phyloP scores from a whole-genome alignment of 2,113 vertebrate species.

The Rhinichthys klamathensis region DNA sequence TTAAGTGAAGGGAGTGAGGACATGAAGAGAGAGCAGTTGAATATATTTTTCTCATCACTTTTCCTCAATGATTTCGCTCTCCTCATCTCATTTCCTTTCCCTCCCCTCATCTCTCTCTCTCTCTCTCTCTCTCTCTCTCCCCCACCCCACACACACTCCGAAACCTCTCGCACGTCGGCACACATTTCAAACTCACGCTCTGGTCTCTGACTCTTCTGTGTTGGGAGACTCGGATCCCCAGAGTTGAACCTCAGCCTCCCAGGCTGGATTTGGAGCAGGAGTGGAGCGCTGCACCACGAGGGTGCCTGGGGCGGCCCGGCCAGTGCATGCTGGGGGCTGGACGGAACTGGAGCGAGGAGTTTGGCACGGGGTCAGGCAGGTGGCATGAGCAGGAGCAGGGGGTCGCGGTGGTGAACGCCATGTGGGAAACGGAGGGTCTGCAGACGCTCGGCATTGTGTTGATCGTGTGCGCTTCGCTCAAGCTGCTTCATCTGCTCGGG shows the following conservation, averaged over 20 bases:
- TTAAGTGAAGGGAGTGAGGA: not conserved
- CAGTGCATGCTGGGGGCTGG: constrained; percentile 58
- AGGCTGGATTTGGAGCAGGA: constrained; percentile 71
- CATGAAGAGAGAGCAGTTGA: not conserved
- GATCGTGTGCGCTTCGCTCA: constrained; percentile 95
- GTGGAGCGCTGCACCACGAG: constrained; percentile 60
- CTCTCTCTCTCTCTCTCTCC: not conserved
- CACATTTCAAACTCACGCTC: constrained; percentile 45
- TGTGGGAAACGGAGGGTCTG: constrained; percentile 98
- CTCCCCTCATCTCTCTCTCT: constrained; percentile 33
- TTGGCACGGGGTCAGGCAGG: constrained; percentile 61
- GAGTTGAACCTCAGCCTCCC: constrained; percentile 44
- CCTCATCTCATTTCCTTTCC: constrained; percentile 1
- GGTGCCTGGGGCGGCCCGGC: constrained; percentile 66
- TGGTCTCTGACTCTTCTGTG: constrained; percentile 48
- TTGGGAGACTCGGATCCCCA: not conserved
- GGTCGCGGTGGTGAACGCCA: constrained; percentile 88
- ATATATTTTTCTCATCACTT: not conserved
- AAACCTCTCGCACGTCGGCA: constrained; percentile 52
- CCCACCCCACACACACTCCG: not conserved
- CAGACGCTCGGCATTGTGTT: constrained; percentile 98
- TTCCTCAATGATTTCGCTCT: not conserved
- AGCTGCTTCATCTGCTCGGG: constrained; percentile 97
- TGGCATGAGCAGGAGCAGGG: constrained; percentile 70
- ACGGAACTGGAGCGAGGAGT: constrained; percentile 74